Conservation (phyloP, 2,888 invertebrate genomes). For the Lymantria monacha region DNA sequence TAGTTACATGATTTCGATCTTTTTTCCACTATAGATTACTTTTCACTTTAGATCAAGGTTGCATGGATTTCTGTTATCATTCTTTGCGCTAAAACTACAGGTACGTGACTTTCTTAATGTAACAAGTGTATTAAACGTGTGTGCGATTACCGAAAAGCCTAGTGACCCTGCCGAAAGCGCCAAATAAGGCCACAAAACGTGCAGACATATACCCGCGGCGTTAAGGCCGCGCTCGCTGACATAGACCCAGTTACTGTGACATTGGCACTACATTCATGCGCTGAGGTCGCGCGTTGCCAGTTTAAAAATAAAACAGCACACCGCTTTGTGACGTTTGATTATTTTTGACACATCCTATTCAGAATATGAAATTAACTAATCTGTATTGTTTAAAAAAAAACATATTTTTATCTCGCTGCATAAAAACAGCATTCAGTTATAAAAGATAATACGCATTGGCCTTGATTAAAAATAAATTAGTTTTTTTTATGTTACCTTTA, state of each 20-base stretch:
- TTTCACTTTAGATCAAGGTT: not conserved
- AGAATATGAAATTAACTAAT: not conserved
- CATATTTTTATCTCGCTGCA: not conserved
- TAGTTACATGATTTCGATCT: not conserved
- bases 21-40: not conserved
- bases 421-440: not conserved
- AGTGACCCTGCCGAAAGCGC: conserved; percentile 47
- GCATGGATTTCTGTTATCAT: not conserved
- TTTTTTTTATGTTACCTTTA: not conserved
- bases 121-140: conserved; percentile 21
- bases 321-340: conserved; percentile 43
- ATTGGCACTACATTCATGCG: conserved; percentile 81
- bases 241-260: conserved; percentile 79
- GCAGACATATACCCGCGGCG: conserved; percentile 43
- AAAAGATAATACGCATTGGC: not conserved
- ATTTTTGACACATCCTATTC: conserved; percentile 23
- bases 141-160: conserved; percentile 34
- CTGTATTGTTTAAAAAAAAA: not conserved
- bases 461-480: not conserved
- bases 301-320: conserved; percentile 71
- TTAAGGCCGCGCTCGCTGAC: conserved; percentile 71
- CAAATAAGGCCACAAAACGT: conserved; percentile 54
- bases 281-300: conserved; percentile 71
- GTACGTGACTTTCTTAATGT: conserved; percentile 8
- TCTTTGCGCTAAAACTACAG: not conserved